Evolutionary conservation across 2,797 vertebrate species (phyloP), one percentile per base, ranked within the genome.

Genomic region (Pelochelys cantorii): DNA sequence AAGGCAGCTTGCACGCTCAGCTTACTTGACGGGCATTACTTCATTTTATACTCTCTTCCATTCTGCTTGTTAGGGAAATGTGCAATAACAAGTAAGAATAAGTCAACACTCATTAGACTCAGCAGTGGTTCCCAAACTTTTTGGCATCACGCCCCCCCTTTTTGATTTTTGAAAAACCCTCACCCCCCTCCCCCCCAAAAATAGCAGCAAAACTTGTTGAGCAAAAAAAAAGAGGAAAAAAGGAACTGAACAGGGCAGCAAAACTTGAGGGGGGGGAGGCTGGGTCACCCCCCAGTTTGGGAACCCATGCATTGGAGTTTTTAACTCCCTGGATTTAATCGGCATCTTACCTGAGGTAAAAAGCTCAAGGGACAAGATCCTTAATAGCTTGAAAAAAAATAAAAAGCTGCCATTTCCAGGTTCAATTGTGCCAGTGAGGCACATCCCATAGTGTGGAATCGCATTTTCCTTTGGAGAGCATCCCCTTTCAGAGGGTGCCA

Each of bases 31-130:
- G 87, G 87, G 56, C 79, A 74, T 89, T 71, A 80, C 55, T 74
- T 68, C 53, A 1, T 57, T 62, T 87, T 31, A 79, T 83, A 87
- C 90, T 87, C 90, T 89, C 59, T 81, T 14, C 60, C 89, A 93
- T 93, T 88, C 83, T 91, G 42, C 83, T 83, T 15, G 94, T 95
- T 55, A 55, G 80, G 55, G 86, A 94, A 95, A 85, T 14, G 11
- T 13, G 37, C 57, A 87, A 81, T 10, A 90, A 84, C 83, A 12
- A 62, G 25, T 55, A 90, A 91, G 54, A 18, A 34, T 57, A 82
- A 34, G 17, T 56, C 81, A 90, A 81, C 23, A 79, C 0, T 2
- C 53, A 31, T 31, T 74, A 56, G 8, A 85, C 42, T 48, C 42
- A 48, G 42, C 42, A 48, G 42, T 48, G 42, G 42, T 48, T 48